phyloP scores from a whole-genome alignment of 2,113 vertebrate species.

The Spea bombifrons region DNA sequence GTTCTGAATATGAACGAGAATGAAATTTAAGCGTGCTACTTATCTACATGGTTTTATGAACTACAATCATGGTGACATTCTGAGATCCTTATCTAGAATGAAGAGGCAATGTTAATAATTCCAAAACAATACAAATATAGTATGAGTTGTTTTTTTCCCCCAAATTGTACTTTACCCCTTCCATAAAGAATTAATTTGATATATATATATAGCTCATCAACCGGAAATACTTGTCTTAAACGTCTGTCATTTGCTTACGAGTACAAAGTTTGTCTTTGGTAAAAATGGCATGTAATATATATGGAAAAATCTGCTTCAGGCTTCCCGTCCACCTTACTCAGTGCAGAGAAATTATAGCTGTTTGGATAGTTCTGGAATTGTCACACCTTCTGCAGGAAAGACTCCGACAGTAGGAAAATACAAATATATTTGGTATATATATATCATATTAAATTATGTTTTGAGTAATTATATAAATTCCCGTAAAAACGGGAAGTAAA shows the following conservation, averaged over 20 bases:
- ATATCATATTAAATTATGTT: background rate
- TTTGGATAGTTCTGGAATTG: constrained; percentile 23
- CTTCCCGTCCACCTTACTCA: background rate
- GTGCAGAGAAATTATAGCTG: background rate
- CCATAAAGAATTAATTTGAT: too few relatives aligned
- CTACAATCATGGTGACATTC: too few relatives aligned
- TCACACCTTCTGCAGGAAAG: constrained; percentile 12
- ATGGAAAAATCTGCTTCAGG: constrained; percentile 10
- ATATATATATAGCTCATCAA: constrained; percentile 21
- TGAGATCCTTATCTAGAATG: too few relatives aligned
- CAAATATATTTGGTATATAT: background rate
- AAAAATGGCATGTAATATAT: constrained; percentile 6
- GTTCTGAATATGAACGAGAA: too few relatives aligned
- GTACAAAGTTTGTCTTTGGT: background rate
- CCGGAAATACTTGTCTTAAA: constrained; percentile 20
- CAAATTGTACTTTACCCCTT: too few relatives aligned
- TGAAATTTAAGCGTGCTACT: too few relatives aligned
- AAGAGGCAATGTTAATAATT: too few relatives aligned
- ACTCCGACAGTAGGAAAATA: constrained; percentile 12
- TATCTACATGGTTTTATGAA: too few relatives aligned
- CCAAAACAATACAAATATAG: too few relatives aligned
- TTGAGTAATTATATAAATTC: background rate
- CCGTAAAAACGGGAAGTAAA: too few relatives aligned
- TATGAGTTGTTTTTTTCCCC: too few relatives aligned
- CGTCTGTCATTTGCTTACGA: constrained; percentile 21